Base-by-base conservation (phyloP, 2,888 invertebrate genomes). In the Agonopterix arenella region DNA sequence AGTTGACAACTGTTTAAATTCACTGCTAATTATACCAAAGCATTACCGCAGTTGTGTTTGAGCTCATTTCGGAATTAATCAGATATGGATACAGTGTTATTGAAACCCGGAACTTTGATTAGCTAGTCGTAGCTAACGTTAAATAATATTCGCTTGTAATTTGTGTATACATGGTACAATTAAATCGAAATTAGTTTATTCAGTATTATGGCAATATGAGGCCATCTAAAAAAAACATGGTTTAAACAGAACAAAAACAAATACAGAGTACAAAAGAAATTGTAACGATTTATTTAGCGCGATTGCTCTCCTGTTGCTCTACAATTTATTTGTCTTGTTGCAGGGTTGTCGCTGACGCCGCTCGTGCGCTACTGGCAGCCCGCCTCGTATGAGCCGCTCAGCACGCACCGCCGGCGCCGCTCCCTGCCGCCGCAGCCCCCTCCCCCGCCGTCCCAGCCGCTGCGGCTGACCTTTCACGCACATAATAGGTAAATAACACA, bases 311-410 rank as follows among this genome's bases (percentile, higher is more conserved):
- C n/a, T n/a, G n/a, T n/a, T n/a, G n/a, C n/a, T n/a, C n/a, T n/a
- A 28, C 28, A 5, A 28, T 41, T 5, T 36, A 45, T 16, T 46
- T 46, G 55, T 47, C 52, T 65, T 55, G 56, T 78, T 77, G 0
- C 85, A 93, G 93, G 93, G 78, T 84, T 93, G 68, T 84, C 90
- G 59, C 88, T 95, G 75, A 93, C 93, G 70, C 94, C 94, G 58
- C 94, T 93, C 88, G 94, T 96, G 75, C 91, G 92, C 55, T 93
- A 95, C 83, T 96, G 93, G 91, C 95, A 96, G 83, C 92, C 94
- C 55, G 93, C 95, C 64, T 90, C 90, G 74, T 96, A 95, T 84
- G 93, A 94, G 84, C 92, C 90, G 91, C 89, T 94, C 91, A 92
- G 57, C 91, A 68, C 89, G 89, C 79, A 94, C 91, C 84, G 93